phyloP scores from a whole-genome alignment of 2,797 vertebrate genomes.

The Schizopygopsis malacanthus region DNA sequence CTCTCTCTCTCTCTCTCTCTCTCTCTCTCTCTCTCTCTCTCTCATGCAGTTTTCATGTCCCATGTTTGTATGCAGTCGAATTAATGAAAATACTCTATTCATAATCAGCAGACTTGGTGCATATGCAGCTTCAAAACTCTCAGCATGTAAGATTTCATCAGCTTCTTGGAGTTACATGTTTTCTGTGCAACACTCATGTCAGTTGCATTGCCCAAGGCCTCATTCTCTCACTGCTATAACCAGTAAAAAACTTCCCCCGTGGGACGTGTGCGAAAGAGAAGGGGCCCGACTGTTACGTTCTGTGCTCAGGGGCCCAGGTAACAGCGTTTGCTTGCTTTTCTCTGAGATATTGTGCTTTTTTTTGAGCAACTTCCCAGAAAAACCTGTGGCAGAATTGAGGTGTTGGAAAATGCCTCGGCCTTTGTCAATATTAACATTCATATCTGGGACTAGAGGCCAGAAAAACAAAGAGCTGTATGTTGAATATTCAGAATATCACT shows the following conservation, averaged over 20 bases:
- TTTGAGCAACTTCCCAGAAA: constrained; percentile 9
- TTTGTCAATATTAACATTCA: constrained; percentile 43
- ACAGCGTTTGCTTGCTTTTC: constrained; percentile 24
- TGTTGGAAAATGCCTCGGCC: constrained; percentile 33
- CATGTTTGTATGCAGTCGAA: constrained; percentile 46
- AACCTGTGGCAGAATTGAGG: constrained; percentile 45
- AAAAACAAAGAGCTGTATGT: constrained; percentile 33
- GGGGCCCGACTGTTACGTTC: neutral
- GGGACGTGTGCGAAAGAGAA: constrained; percentile 6
- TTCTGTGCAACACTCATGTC: constrained; percentile 51
- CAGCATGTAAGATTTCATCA: constrained; percentile 43
- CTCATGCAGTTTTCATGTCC: constrained; percentile 59
- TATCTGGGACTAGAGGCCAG: constrained; percentile 34
- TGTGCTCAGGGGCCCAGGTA: constrained; percentile 42
- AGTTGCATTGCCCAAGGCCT: constrained; percentile 43
- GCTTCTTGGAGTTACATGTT: constrained; percentile 42
- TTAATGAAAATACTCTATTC: constrained; percentile 64
- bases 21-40: too few species aligned
- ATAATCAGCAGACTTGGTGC: constrained; percentile 57
- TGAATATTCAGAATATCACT: constrained; percentile 51
- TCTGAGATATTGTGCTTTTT: constrained; percentile 18
- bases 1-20: too few species aligned
- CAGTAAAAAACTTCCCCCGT: constrained; percentile 41
- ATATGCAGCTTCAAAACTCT: constrained; percentile 48
- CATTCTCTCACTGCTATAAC: constrained; percentile 37